Percentiles rank a stretch among this genome's conserved stretches.
These are phyloP conservation scores for Microtus ochrogaster DNA, from an alignment of 2,113 vertebrate species.

Conservation along the genomic window DNA sequence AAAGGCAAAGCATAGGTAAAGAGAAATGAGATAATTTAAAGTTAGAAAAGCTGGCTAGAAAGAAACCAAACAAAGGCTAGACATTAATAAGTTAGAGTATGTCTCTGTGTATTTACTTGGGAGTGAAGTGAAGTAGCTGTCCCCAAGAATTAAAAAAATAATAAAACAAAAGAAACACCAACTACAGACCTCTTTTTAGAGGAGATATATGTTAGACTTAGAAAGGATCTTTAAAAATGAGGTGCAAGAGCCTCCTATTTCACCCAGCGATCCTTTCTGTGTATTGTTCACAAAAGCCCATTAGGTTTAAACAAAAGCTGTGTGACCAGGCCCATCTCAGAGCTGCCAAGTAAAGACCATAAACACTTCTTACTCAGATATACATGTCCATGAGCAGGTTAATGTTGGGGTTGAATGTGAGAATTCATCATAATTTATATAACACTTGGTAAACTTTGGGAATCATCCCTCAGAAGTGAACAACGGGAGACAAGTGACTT, in stretches of 20 bases:
- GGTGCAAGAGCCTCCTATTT: neutral
- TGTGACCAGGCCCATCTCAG: neutral
- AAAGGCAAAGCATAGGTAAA: neutral
- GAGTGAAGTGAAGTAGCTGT: neutral
- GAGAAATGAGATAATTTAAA: neutral
- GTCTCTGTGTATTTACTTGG: neutral
- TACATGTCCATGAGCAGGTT: neutral
- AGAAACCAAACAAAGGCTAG: neutral
- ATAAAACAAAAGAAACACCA: neutral
- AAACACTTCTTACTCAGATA: neutral
- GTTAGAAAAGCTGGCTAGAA: neutral
- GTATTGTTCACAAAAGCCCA: neutral
- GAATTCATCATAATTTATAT: neutral
- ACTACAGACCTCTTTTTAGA: neutral
- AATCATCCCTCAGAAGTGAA: neutral
- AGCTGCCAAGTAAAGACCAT: neutral
- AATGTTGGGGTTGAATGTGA: neutral
- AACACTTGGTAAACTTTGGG: neutral
- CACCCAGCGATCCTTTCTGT: neutral
- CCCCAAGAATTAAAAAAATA: neutral
- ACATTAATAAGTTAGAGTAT: neutral
- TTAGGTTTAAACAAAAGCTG: neutral
- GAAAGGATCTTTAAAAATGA: neutral
- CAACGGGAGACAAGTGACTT: neutral
- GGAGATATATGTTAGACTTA: neutral